Base-by-base conservation (phyloP, 2,113 vertebrate genomes). In the Columba livia region DNA sequence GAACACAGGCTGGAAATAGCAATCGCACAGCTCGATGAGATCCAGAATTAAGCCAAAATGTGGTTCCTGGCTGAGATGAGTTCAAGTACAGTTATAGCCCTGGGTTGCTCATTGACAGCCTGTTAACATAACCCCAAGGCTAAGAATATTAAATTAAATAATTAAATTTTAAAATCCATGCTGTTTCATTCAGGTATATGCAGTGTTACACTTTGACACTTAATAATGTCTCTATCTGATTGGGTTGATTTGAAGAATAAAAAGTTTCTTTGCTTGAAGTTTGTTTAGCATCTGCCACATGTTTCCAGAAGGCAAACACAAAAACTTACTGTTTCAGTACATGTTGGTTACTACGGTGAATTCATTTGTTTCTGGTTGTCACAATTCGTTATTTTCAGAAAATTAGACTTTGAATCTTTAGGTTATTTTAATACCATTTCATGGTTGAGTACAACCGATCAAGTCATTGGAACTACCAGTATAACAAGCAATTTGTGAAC, bases 11-110 rank as follows among this genome's bases (percentile, higher is more conserved):
- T 84, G 40, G 12, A 73, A 79, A 23, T 8, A 47, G n/a, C 7
- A 9, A 57, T 18, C 3, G 19, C 14, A 80, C 54, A 16, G 11
- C 12, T 47, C 3, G 0, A 5, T 31, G 26, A 36, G 10, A 12
- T 5, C 12, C 6, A 11, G n/a, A 13, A 42, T 7, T 51, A 42
- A 67, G 51, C 4, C 17, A 40, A 60, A 65, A 54, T 7, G 7
- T 10, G 7, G 8, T 2, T 72, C 9, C 6, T 1, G 0, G 18
- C 7, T 71, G 32, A 38, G 42, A 32, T 38, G 13, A 11, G 4
- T 40, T 40, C 58, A 34, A 70, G 18, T 34, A 10, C 24, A 92
- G 16, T 56, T 60, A 26, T 9, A 11, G 19, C 12, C 13, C 1
- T 3, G 34, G 8, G 15, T 6, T 51, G 13, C 48, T 67, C 1